A percentile compares a stretch with the other conserved stretches of the same genome.
Conservation (phyloP, 2,888 invertebrate genomes). For the Agriopis aurantiaria region DNA sequence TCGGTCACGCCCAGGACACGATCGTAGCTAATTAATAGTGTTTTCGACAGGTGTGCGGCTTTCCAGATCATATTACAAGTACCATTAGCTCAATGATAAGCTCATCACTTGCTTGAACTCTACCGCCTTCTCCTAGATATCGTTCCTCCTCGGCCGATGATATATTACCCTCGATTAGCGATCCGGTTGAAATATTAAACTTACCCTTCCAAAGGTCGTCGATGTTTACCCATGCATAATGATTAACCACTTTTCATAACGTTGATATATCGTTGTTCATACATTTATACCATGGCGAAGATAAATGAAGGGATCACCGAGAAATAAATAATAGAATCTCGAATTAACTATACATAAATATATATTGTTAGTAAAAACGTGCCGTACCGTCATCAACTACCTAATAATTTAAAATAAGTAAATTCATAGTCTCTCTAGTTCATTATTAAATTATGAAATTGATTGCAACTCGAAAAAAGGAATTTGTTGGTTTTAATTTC, state of each 20-base stretch:
- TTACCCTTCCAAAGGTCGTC: slow-evolving; percentile 52
- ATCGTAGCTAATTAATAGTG: slow-evolving; percentile 79
- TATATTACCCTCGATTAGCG: slow-evolving; percentile 66
- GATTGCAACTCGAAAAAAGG: neutral
- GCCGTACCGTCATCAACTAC: neutral
- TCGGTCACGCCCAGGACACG: slow-evolving; percentile 70
- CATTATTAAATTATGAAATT: neutral
- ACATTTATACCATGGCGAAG: slow-evolving; percentile 1
- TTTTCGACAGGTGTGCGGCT: slow-evolving; percentile 73
- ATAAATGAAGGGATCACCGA: neutral
- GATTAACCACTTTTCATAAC: slow-evolving; percentile 54
- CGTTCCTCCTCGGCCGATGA: slow-evolving; percentile 53
- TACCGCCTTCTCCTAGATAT: slow-evolving; percentile 8
- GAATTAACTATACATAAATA: too few relatives aligned
- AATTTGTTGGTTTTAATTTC: slow-evolving; percentile 63
- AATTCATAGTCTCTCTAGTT: neutral
- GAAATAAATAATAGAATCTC: neutral
- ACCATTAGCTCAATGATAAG: slow-evolving; percentile 71
- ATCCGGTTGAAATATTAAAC: slow-evolving; percentile 60
- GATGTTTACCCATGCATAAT: slow-evolving; percentile 61
- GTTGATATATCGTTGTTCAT: slow-evolving; percentile 51
- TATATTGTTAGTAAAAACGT: too few relatives aligned
- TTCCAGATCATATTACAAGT: slow-evolving; percentile 70
- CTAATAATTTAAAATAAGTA: neutral
- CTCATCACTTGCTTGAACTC: slow-evolving; percentile 30